Evolutionary conservation across 2,113 vertebrate genomes (phyloP).

Genomic region (Nannospalax galili): DNA sequence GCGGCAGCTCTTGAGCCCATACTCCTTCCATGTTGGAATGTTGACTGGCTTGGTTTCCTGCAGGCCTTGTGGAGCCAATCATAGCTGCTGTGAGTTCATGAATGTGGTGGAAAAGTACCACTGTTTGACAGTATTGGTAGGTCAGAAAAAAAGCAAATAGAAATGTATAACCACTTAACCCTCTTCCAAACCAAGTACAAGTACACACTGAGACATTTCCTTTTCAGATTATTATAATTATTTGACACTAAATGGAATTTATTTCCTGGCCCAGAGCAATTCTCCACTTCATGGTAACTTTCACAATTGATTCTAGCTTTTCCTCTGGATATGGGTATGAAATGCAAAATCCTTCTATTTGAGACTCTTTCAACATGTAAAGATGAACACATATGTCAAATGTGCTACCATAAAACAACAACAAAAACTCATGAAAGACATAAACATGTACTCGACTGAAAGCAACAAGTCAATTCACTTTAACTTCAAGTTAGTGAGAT

Average conservation of each 20-base stretch:
- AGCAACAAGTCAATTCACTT: neutral
- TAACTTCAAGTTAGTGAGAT: neutral
- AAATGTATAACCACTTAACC: neutral
- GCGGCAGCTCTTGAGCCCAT: neutral
- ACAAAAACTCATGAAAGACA: constrained; percentile 4
- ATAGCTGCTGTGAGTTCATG: neutral
- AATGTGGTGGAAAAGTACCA: neutral
- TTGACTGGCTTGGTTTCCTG: neutral
- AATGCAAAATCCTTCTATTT: neutral
- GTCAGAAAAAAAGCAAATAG: constrained; percentile 12
- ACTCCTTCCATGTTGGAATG: neutral
- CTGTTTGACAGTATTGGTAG: neutral
- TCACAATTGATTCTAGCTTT: neutral
- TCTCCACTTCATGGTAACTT: neutral
- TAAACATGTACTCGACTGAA: neutral
- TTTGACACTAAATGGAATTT: neutral
- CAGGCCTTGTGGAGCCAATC: neutral
- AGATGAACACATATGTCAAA: neutral
- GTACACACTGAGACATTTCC: neutral
- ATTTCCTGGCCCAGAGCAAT: neutral
- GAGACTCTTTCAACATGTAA: neutral
- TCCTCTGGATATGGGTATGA: neutral
- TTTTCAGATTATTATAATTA: constrained; percentile 14
- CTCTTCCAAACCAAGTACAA: neutral
- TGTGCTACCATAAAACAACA: neutral